Evolutionary conservation across 2,888 invertebrate genomes (phyloP), one percentile per base, ranked within the genome.

Genomic region (Pammene aurita): DNA sequence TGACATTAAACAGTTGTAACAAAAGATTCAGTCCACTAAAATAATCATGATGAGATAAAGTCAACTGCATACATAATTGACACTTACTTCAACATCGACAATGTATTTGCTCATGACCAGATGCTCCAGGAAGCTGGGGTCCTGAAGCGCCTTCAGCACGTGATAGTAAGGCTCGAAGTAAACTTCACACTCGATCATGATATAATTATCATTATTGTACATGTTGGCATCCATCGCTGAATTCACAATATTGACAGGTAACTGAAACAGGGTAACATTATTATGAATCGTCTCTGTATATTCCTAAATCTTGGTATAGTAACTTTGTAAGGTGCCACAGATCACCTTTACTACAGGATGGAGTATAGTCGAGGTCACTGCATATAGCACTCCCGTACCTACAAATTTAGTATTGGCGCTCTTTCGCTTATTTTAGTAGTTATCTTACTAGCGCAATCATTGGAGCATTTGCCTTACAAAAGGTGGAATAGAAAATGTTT

Each of bases 81-180:
- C 38, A 84, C 87, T 85, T 74, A 94, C 93, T 72, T 92, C 81
- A 11, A 93, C 94, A 62, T 94, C 80, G 1, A 96, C 92, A 50
- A 97, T 94, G 79, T 96, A 96, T 69, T 94, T 91, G 67, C 93
- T 87, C 94, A 97, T 94, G 0, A 96, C 95, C 75, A 97, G 93
- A 52, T 93, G 89, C 4, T 88, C 80, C 2, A 92, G 85, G 72
- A 92, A 89, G 13, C 85, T 80, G 46, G 95, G 93, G 6, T 88
- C 87, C 80, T 96, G 94, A 35, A 97, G 82, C 46, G 94, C 95
- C 72, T 92, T 93, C 61, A 96, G 88, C 0, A 96, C 95, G 75
- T 96, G 95, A 71, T 93, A 91, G 80, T 97, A 97, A 0, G 97
- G 96, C 80, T 97, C 97, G 83, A 96, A 97, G 83, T 96, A 97